Percentiles rank a stretch among this genome's conserved stretches.
Conservation (phyloP, 2,113 vertebrate genomes). For the Peucedramus taeniatus region DNA sequence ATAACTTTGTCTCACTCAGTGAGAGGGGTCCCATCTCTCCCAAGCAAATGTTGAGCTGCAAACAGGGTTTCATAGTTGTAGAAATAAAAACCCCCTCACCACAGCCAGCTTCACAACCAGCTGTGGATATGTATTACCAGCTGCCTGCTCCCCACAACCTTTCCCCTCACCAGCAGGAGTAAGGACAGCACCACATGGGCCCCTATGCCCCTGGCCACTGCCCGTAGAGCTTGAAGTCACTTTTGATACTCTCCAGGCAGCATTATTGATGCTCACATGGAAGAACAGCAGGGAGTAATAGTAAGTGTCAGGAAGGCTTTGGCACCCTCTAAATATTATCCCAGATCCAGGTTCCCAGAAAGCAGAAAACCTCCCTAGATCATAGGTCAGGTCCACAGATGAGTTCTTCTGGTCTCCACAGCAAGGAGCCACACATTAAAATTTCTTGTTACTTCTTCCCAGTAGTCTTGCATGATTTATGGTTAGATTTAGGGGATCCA, state of each 20-base stretch:
- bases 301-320: background rate
- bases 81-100: background rate
- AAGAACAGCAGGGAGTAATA: background rate
- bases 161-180: background rate
- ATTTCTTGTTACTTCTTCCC: background rate
- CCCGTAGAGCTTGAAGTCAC: background rate
- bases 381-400: background rate
- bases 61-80: background rate
- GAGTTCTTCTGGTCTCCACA: background rate
- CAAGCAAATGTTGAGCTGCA: background rate
- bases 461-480: background rate
- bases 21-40: background rate
- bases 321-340: background rate
- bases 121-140: background rate
- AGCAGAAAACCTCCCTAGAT: background rate
- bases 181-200: too few species aligned
- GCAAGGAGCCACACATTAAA: background rate
- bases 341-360: background rate
- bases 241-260: background rate
- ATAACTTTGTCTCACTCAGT: background rate
- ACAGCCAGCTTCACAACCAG: background rate
- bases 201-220: background rate
- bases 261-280: background rate
- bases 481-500: background rate
- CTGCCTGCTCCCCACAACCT: background rate